These are phyloP conservation scores for Cydia amplana DNA, from an alignment of 1,140 invertebrate species.

Conservation along the genomic window DNA sequence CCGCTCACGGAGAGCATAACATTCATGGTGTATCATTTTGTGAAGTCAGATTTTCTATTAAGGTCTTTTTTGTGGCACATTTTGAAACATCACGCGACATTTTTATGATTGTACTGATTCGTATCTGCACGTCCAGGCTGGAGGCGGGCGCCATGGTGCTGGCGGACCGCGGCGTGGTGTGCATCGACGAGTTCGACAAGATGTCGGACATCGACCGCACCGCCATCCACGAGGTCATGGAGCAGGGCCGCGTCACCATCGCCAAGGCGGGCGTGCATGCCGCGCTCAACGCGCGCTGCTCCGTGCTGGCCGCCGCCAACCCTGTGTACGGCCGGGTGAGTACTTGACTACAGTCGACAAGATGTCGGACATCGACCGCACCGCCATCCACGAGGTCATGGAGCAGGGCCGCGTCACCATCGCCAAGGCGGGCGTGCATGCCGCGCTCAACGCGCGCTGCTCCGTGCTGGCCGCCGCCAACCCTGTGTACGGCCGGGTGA, in stretches of 20 bases:
- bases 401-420: constrained; percentile 98
- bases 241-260: constrained; percentile 97
- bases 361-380: constrained; percentile 97
- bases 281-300: constrained; percentile 97
- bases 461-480: constrained; percentile 5
- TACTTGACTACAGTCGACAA: constrained; percentile 87
- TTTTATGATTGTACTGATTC: constrained; percentile 1
- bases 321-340: constrained; percentile 98
- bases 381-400: constrained; percentile 98
- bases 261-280: constrained; percentile 99
- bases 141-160: constrained; percentile 99
- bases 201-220: constrained; percentile 99
- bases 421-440: constrained; percentile 99
- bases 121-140: constrained; percentile 79
- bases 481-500: constrained; percentile 97
- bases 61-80: too few species aligned
- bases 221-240: constrained; percentile 99
- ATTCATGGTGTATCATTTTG: too few species aligned
- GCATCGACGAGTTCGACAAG: constrained; percentile 99
- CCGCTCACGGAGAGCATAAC: too few species aligned
- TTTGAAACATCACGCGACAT: too few species aligned
- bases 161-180: constrained; percentile 98
- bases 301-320: constrained; percentile 99
- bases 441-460: constrained; percentile 97
- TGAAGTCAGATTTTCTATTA: too few species aligned